Evolutionary conservation across 2,113 vertebrate genomes (phyloP).

Genomic region (Leucopsar rothschildi): DNA sequence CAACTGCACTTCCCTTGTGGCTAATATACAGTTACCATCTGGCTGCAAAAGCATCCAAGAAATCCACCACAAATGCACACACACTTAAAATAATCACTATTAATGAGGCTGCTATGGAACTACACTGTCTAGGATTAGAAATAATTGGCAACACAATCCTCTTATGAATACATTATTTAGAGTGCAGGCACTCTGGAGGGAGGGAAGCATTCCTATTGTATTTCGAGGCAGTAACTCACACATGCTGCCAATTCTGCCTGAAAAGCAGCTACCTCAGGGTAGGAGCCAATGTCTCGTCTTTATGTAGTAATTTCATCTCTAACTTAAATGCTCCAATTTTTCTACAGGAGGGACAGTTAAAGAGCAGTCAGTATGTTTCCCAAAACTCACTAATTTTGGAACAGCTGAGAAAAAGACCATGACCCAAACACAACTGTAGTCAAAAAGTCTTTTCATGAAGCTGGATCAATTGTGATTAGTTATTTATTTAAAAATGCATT

Average conservation of each 20-base stretch:
- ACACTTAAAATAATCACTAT: constrained; percentile 17
- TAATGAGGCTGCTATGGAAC: background rate
- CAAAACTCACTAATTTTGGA: background rate
- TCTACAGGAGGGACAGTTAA: background rate
- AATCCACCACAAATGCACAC: background rate
- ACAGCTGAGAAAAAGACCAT: background rate
- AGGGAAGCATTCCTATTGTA: background rate
- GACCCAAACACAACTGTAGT: background rate
- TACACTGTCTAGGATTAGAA: constrained; percentile 33
- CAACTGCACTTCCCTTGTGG: background rate
- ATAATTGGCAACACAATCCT: constrained; percentile 24
- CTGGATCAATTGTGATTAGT: background rate
- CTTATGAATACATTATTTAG: background rate
- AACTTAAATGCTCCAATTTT: background rate
- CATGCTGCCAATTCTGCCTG: background rate
- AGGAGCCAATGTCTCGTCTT: background rate
- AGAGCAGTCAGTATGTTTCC: background rate
- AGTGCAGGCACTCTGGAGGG: background rate
- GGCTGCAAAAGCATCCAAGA: background rate
- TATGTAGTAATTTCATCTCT: background rate
- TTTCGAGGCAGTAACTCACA: background rate
- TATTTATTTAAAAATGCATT: background rate
- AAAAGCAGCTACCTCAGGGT: background rate
- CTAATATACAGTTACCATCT: background rate
- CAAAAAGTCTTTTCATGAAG: background rate